Evolutionary conservation across 23 tunicate genomes (phyloP), one percentile per base, ranked within the genome.

Genomic region (Ascidia mentula): DNA sequence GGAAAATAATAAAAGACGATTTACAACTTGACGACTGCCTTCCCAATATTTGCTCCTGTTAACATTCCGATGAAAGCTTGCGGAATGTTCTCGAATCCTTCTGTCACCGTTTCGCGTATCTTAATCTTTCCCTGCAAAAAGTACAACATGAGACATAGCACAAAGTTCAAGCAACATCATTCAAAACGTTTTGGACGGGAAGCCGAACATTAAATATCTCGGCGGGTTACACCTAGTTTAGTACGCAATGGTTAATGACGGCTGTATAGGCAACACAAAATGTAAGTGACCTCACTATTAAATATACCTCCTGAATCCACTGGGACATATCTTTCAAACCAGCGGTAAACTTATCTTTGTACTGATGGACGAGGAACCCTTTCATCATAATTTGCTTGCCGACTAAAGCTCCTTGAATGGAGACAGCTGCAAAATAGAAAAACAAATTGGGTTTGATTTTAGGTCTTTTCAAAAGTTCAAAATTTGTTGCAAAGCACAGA

Each of bases 101-200:
- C 84, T 35, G 81, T 59, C 30, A 85, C 69, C 8, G 72, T 76
- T 59, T 82, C 89, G 0, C 60, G 70, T 36, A 30, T 59, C 60
- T 77, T 86, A 0, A 91, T 72, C 77, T 91, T 91, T 12, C 90
- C 97, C 97, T 91, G 72, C 4, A 70, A 9, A 18, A n/a, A n/a
- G n/a, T n/a, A n/a, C n/a, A n/a, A n/a, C n/a, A n/a, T n/a, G n/a
- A n/a, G n/a, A n/a, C n/a, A n/a, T n/a, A n/a, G n/a, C n/a, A n/a
- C n/a, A n/a, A n/a, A n/a, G n/a, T n/a, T n/a, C n/a, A n/a, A n/a
- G n/a, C n/a, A n/a, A n/a, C n/a, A n/a, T n/a, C n/a, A n/a, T n/a
- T n/a, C n/a, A n/a, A n/a, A n/a, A n/a, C n/a, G n/a, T n/a, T n/a
- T n/a, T n/a, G n/a, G n/a, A n/a, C n/a, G n/a, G n/a, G n/a, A n/a